A percentile compares a stretch with the other conserved stretches of the same genome.
Conservation (phyloP, 2,888 invertebrate genomes). For the Machimus rusticus region DNA sequence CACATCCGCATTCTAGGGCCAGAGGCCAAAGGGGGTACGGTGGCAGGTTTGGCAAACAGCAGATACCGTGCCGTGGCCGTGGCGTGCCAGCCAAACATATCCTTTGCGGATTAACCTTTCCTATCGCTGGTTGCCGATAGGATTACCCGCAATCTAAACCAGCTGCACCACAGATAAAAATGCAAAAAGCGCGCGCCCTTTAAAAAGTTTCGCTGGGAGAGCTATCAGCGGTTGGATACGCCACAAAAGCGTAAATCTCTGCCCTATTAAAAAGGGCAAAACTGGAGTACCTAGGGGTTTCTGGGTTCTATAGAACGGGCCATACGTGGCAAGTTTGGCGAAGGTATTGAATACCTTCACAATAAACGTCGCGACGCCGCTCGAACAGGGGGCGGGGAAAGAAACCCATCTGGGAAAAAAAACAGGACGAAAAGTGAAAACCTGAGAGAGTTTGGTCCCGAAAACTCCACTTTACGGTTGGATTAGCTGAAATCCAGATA, state of each 20-base stretch:
- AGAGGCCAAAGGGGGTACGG: not conserved
- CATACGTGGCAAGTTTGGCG: not conserved
- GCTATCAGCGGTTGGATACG: constrained; percentile 4
- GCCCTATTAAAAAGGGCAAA: constrained; percentile 5
- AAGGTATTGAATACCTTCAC: not conserved
- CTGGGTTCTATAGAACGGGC: not conserved
- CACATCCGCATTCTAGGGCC: not conserved
- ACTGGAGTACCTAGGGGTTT: not conserved
- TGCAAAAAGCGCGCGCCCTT: not conserved
- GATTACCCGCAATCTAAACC: constrained; percentile 26
- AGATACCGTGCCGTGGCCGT: not conserved
- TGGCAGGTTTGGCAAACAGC: not conserved
- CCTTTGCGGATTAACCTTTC: constrained; percentile 17
- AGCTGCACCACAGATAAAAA: constrained; percentile 24
- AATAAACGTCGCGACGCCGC: not conserved
- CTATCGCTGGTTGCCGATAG: constrained; percentile 30
- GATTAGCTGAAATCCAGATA: constrained; percentile 47
- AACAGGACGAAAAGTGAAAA: constrained; percentile 26
- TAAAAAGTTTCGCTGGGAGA: constrained; percentile 4
- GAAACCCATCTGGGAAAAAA: not conserved
- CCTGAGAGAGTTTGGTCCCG: constrained; percentile 10
- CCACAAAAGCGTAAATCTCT: constrained; percentile 28
- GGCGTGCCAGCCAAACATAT: not conserved
- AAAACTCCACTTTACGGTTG: constrained; percentile 46
- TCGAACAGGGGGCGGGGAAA: not conserved